Evolutionary conservation across 2,888 invertebrate species (phyloP).

Genomic region (Lochmaea crataegi): DNA sequence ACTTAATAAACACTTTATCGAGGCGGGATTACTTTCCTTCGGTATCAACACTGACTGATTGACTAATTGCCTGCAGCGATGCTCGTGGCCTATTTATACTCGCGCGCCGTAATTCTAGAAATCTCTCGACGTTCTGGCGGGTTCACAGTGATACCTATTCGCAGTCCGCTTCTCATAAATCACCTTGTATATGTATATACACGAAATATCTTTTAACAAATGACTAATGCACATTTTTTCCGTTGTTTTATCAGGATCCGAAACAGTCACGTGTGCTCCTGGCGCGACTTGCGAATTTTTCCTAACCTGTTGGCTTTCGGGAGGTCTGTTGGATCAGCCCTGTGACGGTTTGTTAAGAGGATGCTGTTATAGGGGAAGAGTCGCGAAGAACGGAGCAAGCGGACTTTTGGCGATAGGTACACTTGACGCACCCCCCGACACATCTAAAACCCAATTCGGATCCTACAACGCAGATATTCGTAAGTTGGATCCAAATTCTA

Average conservation of each 20-base stretch:
- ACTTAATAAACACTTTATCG: too few species aligned
- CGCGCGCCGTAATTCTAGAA: too few species aligned
- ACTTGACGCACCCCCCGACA: constrained; percentile 70
- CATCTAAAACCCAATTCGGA: constrained; percentile 71
- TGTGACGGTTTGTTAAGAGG: constrained; percentile 82
- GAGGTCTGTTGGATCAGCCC: constrained; percentile 86
- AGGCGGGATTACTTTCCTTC: too few species aligned
- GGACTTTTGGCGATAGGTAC: constrained; percentile 74
- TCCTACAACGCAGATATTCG: constrained; percentile 63
- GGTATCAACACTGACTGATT: too few species aligned
- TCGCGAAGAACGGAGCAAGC: constrained; percentile 68
- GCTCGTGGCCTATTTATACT: too few species aligned
- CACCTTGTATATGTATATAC: not conserved
- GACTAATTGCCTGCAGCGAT: too few species aligned
- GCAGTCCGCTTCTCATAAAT: not conserved
- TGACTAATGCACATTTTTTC: constrained; percentile 21
- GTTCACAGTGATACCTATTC: not conserved
- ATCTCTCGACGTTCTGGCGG: too few species aligned
- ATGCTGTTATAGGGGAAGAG: constrained; percentile 80
- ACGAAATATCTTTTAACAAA: not conserved
- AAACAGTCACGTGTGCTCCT: constrained; percentile 72
- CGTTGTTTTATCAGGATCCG: constrained; percentile 52
- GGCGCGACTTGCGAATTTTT: constrained; percentile 91
- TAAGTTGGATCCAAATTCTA: constrained; percentile 55
- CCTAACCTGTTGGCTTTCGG: constrained; percentile 91